These are phyloP conservation scores for Alsophila aescularia DNA, from an alignment of 2,888 invertebrate genomes.

Conservation along the genomic window DNA sequence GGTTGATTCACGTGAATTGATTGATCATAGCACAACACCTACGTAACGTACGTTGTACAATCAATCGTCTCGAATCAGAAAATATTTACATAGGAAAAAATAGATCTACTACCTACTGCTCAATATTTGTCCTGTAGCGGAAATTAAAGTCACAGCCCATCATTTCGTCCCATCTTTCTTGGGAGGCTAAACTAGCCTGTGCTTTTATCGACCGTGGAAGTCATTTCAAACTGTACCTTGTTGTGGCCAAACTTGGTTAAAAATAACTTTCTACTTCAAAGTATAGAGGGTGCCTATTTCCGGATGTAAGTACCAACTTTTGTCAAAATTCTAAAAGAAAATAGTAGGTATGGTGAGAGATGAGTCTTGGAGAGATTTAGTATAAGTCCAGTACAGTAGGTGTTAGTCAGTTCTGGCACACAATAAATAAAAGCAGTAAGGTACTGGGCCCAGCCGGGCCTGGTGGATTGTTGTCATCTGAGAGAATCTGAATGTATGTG, in stretches of 20 bases:
- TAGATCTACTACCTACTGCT: background rate
- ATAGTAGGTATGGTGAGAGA: too few species aligned
- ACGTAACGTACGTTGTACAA: conserved; percentile 6
- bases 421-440: too few species aligned
- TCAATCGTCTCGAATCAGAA: background rate
- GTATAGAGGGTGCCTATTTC: background rate
- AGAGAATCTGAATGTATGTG: too few species aligned
- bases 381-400: too few species aligned
- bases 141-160: conserved; percentile 20
- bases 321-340: too few species aligned
- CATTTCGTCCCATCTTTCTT: conserved; percentile 7
- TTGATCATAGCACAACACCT: background rate
- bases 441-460: too few species aligned
- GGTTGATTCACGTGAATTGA: background rate
- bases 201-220: background rate
- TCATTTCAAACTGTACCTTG: background rate
- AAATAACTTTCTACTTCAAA: background rate
- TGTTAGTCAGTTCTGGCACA: too few species aligned
- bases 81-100: conserved; percentile 5
- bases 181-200: background rate
- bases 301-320: too few species aligned
- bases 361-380: too few species aligned
- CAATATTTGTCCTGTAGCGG: conserved; percentile 18
- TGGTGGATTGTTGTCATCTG: too few species aligned
- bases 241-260: too few species aligned